These are phyloP conservation scores for Entelurus aequoreus DNA, from an alignment of 2,113 vertebrate genomes.

Conservation along the genomic window DNA sequence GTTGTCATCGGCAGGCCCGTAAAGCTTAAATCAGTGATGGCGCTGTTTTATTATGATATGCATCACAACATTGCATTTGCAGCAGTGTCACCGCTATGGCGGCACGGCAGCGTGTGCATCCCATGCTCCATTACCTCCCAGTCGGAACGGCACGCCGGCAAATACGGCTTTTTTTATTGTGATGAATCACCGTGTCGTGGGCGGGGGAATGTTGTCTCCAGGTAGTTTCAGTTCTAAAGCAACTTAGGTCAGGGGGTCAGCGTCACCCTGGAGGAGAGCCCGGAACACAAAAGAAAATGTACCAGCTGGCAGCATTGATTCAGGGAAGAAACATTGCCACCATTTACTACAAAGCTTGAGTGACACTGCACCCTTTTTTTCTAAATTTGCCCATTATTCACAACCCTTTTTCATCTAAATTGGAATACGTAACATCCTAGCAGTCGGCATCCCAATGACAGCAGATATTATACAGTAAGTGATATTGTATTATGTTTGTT, in stretches of 20 bases:
- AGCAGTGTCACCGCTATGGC: constrained; percentile 51
- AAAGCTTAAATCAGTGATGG: not conserved
- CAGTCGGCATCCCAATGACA: no score
- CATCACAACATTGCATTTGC: constrained; percentile 29
- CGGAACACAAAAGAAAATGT: constrained; percentile 50
- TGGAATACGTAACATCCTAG: no score
- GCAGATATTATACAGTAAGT: no score
- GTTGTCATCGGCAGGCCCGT: not conserved
- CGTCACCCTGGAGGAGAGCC: constrained; percentile 52
- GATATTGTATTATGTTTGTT: no score
- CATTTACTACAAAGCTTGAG: constrained; percentile 24
- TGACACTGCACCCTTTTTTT: constrained; percentile 26
- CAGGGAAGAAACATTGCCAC: constrained; percentile 27
- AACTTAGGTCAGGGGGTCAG: constrained; percentile 54
- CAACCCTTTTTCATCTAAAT: no score
- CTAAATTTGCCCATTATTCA: constrained; percentile 10
- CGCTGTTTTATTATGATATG: constrained; percentile 1
- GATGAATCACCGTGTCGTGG: constrained; percentile 61
- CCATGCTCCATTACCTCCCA: constrained; percentile 65
- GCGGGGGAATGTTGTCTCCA: constrained; percentile 65
- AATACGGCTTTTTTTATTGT: constrained; percentile 56
- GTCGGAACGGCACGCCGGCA: constrained; percentile 32
- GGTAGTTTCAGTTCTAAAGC: constrained; percentile 71
- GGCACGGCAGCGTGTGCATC: constrained; percentile 61
- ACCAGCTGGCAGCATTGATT: constrained; percentile 15